These are phyloP conservation scores for Colaptes auratus DNA, from an alignment of 2,113 vertebrate species.

Conservation along the genomic window DNA sequence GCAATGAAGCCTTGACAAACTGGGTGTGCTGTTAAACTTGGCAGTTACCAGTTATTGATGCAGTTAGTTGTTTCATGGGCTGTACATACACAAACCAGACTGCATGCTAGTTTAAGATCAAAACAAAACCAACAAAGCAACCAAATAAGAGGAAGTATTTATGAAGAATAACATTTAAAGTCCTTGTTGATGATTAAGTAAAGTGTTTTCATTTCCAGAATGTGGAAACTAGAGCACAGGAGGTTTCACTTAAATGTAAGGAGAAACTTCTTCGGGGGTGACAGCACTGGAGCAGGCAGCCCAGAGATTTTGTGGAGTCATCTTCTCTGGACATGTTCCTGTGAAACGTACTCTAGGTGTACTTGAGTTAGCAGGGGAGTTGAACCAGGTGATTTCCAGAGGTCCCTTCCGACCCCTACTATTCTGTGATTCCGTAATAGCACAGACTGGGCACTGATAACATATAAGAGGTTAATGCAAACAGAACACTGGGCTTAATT, in stretches of 20 bases:
- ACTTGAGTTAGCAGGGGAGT: too few species aligned
- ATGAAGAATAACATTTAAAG: background rate
- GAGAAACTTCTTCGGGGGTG: too few species aligned
- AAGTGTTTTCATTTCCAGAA: background rate
- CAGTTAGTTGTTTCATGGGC: background rate
- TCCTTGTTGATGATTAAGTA: background rate
- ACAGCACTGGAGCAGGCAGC: too few species aligned
- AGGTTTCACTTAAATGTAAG: too few species aligned
- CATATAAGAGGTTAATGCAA: background rate
- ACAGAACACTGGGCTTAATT: background rate
- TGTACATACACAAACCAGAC: fast-evolving
- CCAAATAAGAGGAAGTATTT: background rate
- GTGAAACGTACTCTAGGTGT: too few species aligned
- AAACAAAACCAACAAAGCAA: background rate
- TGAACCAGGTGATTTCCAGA: too few species aligned
- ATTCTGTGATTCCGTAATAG: background rate
- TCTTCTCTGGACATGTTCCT: too few species aligned
- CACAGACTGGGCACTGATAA: background rate
- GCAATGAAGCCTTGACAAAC: background rate
- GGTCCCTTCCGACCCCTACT: too few species aligned
- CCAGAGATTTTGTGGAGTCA: too few species aligned
- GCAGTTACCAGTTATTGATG: background rate
- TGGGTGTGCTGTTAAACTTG: background rate
- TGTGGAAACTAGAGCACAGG: too few species aligned
- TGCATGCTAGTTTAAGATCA: background rate